Base-by-base conservation (phyloP, 2,888 invertebrate species). In the Agonopterix subpropinquella region DNA sequence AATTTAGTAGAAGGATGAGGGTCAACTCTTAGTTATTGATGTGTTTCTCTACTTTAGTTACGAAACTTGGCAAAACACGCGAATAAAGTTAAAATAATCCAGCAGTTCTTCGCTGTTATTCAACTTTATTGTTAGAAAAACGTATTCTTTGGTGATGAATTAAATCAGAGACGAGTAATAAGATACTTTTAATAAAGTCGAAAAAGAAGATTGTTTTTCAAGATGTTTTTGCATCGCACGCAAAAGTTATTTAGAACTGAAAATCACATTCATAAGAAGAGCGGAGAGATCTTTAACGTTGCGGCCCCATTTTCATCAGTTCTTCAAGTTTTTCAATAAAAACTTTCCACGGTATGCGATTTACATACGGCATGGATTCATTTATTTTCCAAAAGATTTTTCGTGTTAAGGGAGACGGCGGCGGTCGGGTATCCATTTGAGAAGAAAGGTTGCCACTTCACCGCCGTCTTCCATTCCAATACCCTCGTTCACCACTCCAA, bases 301-400 rank as follows among this genome's bases (percentile, higher is more conserved):
- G 76, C 78, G 70, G 71, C 73, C 78, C 79, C 83, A 83, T 85
- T 86, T 85, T 83, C 84, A 85, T 85, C 80, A 81, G 80, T 77
- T 77, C 77, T 72, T 85, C 80, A 88, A 86, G 85, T 87, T 88
- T 88, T 88, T 86, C 85, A 87, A 87, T 87, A 87, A 87, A 88
- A 88, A 86, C 84, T 86, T 86, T 81, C 73, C 68, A 76, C 77
- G 77, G 73, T 70, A 73, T 77, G 77, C 78, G 79, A 86, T 85
- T 87, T 85, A 83, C 85, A 85, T 85, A 86, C 85, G 81, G 80
- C 80, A 80, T 80, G 80, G 83, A 81, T 82, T 85, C 85, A 82
- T 83, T 84, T 81, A 83, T 85, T 85, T 81, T 76, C 72, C 73
- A 67, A 81, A 83, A 82, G 80, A 78, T 80, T 85, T 80, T 78